Conservation (phyloP, 2,888 invertebrate genomes). For the Apotomis betuletana region DNA sequence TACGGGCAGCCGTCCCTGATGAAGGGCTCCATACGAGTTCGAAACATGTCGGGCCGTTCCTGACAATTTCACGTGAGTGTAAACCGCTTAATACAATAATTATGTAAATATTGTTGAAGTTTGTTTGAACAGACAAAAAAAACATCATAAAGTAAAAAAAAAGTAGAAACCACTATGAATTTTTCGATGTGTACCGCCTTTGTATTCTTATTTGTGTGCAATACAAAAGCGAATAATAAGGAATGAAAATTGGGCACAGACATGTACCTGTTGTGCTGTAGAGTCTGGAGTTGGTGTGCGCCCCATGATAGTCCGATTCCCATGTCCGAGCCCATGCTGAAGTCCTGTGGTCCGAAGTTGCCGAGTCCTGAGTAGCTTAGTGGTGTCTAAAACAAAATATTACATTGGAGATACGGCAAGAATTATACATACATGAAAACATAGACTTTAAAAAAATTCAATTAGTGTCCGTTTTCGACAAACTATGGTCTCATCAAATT, state of each 20-base stretch:
- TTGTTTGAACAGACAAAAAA: too few relatives aligned
- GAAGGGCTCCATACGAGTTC: too few relatives aligned
- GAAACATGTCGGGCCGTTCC: too few relatives aligned
- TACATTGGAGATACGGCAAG: neutral
- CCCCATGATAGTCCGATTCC: conserved; percentile 87
- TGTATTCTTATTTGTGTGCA: neutral
- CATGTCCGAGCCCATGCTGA: conserved; percentile 90
- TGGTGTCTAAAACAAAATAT: conserved; percentile 70
- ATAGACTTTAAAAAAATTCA: too few relatives aligned
- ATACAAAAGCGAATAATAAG: conserved; percentile 47
- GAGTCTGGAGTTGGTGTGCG: conserved; percentile 87
- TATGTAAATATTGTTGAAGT: too few relatives aligned
- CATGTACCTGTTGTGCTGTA: conserved; percentile 88
- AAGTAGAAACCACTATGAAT: neutral
- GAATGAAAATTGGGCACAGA: conserved; percentile 73
- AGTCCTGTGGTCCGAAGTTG: conserved; percentile 90
- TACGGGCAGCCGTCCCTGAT: too few relatives aligned
- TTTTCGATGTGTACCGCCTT: neutral
- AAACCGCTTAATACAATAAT: too few relatives aligned
- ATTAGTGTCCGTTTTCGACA: too few relatives aligned
- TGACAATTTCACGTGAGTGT: too few relatives aligned
- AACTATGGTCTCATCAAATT: too few relatives aligned
- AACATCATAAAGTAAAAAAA: too few relatives aligned
- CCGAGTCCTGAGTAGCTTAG: conserved; percentile 86
- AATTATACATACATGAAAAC: neutral